Conservation (phyloP, 2,888 invertebrate genomes). For the Microdon myrmicae region DNA sequence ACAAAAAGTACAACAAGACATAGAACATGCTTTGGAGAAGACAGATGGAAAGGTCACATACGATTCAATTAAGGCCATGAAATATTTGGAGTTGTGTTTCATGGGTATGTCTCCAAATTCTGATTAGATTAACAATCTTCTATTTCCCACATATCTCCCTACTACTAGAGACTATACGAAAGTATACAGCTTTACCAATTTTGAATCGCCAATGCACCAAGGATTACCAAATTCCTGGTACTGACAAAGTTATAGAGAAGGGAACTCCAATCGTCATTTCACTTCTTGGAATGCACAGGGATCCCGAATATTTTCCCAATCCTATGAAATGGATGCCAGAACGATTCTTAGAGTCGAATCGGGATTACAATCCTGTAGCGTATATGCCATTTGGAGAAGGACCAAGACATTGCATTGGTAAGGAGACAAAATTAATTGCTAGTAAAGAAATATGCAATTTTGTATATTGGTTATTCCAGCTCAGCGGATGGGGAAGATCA, state of each 20-base stretch:
- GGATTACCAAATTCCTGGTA: constrained; percentile 62
- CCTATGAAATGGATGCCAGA: constrained; percentile 67
- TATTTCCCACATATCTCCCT: too few species aligned
- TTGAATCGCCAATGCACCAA: constrained; percentile 65
- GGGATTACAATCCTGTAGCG: constrained; percentile 58
- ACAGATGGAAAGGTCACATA: constrained; percentile 65
- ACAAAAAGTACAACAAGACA: constrained; percentile 63
- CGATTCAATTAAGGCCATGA: constrained; percentile 67
- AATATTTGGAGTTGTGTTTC: constrained; percentile 66
- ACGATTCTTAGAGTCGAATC: constrained; percentile 62
- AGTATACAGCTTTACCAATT: constrained; percentile 66
- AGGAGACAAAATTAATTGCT: too few species aligned
- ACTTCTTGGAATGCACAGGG: constrained; percentile 65
- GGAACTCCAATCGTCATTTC: constrained; percentile 65
- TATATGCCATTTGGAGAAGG: constrained; percentile 67
- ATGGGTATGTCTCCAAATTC: constrained; percentile 57
- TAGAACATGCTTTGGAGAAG: constrained; percentile 59
- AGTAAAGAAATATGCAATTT: not conserved
- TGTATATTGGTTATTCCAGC: constrained; percentile 50
- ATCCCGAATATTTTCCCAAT: constrained; percentile 65
- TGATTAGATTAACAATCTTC: too few species aligned
- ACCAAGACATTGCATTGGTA: constrained; percentile 66
- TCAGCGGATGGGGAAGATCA: constrained; percentile 62
- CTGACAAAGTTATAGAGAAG: constrained; percentile 59
- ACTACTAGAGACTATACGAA: constrained; percentile 63